phyloP scores from a whole-genome alignment of 35 echinoderm and acorn worm species.

The Apostichopus parvimensis region DNA sequence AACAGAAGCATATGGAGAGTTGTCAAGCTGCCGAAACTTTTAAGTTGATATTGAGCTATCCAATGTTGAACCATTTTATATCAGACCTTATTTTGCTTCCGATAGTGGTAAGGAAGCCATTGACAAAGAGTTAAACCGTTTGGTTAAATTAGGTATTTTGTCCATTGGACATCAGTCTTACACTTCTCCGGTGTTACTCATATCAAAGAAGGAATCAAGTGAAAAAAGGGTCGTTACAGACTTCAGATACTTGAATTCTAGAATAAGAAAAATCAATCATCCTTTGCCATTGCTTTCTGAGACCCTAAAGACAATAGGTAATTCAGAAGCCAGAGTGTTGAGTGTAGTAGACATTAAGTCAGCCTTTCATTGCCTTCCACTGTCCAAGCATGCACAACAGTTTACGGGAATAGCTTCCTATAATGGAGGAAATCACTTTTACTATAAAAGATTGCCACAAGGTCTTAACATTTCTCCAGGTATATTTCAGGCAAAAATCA shows the following conservation, averaged over 20 bases:
- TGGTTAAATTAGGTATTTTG: slow-evolving; percentile 66
- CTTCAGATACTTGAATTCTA: slow-evolving; percentile 50
- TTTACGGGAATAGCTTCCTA: neutral
- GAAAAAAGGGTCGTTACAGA: slow-evolving; percentile 49
- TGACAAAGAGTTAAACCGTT: slow-evolving; percentile 38
- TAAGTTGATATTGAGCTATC: slow-evolving; percentile 29
- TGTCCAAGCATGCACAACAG: neutral
- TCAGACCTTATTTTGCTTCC: slow-evolving; percentile 51
- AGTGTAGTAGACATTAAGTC: neutral
- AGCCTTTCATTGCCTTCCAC: neutral
- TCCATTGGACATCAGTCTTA: slow-evolving; percentile 48
- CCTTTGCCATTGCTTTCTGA: slow-evolving; percentile 67
- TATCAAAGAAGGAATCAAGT: slow-evolving; percentile 36
- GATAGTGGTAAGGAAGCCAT: slow-evolving; percentile 50
- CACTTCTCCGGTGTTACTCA: slow-evolving; percentile 36
- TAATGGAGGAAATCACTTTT: slow-evolving; percentile 55
- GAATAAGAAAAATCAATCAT: slow-evolving; percentile 57
- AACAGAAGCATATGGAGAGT: slow-evolving; percentile 52
- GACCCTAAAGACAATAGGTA: slow-evolving; percentile 30
- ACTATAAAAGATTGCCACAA: slow-evolving; percentile 61
- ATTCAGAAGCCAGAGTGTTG: neutral
- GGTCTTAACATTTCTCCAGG: slow-evolving; percentile 58
- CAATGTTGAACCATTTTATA: slow-evolving; percentile 50
- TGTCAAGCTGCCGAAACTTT: slow-evolving; percentile 52
- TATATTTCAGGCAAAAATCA: slow-evolving; percentile 66